phyloP scores from a whole-genome alignment of 1,140 invertebrate genomes.

The Phortica variegata region DNA sequence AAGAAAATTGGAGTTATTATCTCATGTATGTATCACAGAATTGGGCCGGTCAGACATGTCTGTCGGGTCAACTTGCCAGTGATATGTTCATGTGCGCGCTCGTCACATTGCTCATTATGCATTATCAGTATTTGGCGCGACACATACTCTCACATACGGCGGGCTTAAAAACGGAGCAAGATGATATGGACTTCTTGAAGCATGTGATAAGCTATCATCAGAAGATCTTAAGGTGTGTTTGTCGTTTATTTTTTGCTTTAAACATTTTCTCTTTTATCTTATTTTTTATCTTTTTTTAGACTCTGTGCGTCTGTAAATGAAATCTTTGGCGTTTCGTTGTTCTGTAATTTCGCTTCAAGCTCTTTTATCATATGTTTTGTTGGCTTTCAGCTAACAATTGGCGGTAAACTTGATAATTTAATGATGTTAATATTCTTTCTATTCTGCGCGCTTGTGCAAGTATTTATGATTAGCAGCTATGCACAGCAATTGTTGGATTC shows the following conservation, averaged over 20 bases:
- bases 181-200: slow-evolving; percentile 32
- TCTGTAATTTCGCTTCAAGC: slow-evolving; percentile 37
- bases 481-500: slow-evolving; percentile 34
- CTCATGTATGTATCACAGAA: slow-evolving; percentile 33
- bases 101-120: slow-evolving; percentile 41
- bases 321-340: slow-evolving; percentile 39
- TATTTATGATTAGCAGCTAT: slow-evolving; percentile 37
- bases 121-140: slow-evolving; percentile 25
- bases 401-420: slow-evolving; percentile 30
- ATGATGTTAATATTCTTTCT: slow-evolving; percentile 41
- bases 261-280: too few relatives aligned
- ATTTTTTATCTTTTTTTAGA: too few relatives aligned
- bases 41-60: slow-evolving; percentile 29
- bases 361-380: slow-evolving; percentile 43
- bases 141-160: slow-evolving; percentile 23
- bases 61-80: slow-evolving; percentile 35
- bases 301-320: slow-evolving; percentile 28
- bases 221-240: slow-evolving; percentile 13
- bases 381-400: slow-evolving; percentile 46
- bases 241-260: slow-evolving; percentile 2
- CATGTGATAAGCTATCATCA: slow-evolving; percentile 33
- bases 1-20: slow-evolving; percentile 33
- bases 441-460: slow-evolving; percentile 38
- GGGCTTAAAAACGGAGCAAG: neutral
- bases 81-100: slow-evolving; percentile 41